Evolutionary conservation across 2,888 invertebrate genomes (phyloP), one percentile per base, ranked within the genome.

Genomic region (Chouioia cunea): DNA sequence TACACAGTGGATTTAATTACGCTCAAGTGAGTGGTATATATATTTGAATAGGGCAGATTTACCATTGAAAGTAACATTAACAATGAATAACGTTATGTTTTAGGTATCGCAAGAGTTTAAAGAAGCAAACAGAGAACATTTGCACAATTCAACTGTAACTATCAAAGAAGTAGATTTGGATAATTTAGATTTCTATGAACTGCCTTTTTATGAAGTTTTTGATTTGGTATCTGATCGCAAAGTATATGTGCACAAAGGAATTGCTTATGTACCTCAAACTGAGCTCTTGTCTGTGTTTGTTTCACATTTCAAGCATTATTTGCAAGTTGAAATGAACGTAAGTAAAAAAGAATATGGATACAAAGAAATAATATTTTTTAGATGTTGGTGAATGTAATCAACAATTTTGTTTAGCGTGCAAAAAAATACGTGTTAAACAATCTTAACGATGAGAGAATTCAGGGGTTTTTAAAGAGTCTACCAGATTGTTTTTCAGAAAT

Each of bases 251-350:
- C 89, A 89, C 76, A 87, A 87, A 66, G 99, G 99, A 3, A 93
- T 88, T 84, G 98, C 97, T 0, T 99, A 93, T 84, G 92, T 99
- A 57, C 93, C 95, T 0, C 91, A 92, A 72, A 89, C 88, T 75
- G 97, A 98, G 78, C 90, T 99, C 77, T 90, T 94, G 57, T 93
- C 94, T 8, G 92, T 98, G 59, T 89, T 99, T 53, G 89, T 92
- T 43, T 90, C 93, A 3, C 90, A 91, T 75, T 97, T 93, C 83
- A 89, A 94, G 79, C 88, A 89, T 43, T 88, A 90, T 77, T 87
- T 97, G 63, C 91, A 90, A 66, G 90, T 91, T 78, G 90, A 90
- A 64, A 87, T 97, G 75, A 89, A 90, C 76, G 90, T 94, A 82
- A 84, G 86, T 84, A 68, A 53, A 54, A 46, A 54, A 57, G 12